These are phyloP conservation scores for Poecile atricapillus DNA, from an alignment of 2,113 vertebrate genomes.

Conservation along the genomic window DNA sequence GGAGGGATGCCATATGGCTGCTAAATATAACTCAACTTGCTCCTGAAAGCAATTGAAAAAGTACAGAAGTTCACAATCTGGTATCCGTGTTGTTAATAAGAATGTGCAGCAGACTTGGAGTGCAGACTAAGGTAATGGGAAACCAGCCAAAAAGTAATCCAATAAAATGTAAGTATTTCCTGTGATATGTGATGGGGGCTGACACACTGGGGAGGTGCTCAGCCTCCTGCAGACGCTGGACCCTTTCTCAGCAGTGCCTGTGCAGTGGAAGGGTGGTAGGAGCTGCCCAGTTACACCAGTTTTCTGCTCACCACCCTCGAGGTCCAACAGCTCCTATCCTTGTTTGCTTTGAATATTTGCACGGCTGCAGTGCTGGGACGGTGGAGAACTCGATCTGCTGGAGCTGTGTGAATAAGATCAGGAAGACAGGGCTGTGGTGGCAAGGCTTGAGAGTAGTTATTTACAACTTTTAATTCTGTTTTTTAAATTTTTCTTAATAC, in stretches of 20 bases:
- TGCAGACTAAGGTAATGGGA: constrained; percentile 7
- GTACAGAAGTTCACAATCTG: constrained; percentile 50
- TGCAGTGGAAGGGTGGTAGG: neutral
- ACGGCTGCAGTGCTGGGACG: neutral
- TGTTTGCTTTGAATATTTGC: neutral
- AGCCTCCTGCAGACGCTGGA: neutral
- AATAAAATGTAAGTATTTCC: neutral
- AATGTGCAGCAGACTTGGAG: neutral
- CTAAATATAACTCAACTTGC: constrained; percentile 48
- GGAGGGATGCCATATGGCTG: constrained; percentile 57
- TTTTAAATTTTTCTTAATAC: neutral
- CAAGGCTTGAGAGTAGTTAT: neutral
- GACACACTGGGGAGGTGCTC: neutral
- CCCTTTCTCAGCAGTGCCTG: neutral
- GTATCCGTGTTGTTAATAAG: neutral
- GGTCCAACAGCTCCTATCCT: neutral
- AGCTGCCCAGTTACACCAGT: neutral
- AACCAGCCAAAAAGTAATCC: neutral
- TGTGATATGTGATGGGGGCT: neutral
- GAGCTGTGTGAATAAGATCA: neutral
- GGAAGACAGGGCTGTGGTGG: neutral
- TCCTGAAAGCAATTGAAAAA: neutral
- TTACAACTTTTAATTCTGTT: neutral
- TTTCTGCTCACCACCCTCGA: neutral
- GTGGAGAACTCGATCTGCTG: neutral